Evolutionary conservation across 2,797 vertebrate genomes (phyloP).

Genomic region (Staurois parvus): DNA sequence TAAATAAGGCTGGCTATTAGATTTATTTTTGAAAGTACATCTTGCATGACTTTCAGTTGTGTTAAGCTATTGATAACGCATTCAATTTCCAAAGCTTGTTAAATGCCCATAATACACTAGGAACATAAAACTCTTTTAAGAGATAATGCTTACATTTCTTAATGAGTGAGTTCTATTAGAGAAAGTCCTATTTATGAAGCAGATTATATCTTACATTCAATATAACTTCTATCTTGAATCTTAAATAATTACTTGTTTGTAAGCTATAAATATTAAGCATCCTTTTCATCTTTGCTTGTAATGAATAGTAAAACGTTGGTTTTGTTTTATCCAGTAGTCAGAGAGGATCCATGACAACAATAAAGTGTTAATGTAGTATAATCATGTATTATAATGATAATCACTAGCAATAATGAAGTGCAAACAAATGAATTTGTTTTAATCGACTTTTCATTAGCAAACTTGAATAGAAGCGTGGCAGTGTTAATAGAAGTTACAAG

Average conservation of each 20-base stretch:
- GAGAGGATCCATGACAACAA: constrained; percentile 25
- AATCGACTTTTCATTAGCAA: constrained; percentile 36
- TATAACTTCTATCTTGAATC: constrained; percentile 15
- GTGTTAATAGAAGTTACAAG: not conserved
- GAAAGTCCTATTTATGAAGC: constrained; percentile 13
- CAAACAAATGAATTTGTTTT: constrained; percentile 41
- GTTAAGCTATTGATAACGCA: constrained; percentile 9
- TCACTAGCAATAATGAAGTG: constrained; percentile 43
- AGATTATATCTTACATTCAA: not conserved
- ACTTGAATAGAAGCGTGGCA: constrained; percentile 9
- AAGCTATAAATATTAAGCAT: constrained; percentile 13
- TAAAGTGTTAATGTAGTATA: constrained; percentile 14
- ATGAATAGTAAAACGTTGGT: constrained; percentile 4
- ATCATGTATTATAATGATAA: constrained; percentile 20
- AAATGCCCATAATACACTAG: constrained; percentile 7
- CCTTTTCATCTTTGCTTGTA: constrained; percentile 1
- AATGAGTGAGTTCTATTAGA: constrained; percentile 30
- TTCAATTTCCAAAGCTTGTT: constrained; percentile 34
- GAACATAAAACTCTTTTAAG: constrained; percentile 8
- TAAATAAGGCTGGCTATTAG: constrained; percentile 37
- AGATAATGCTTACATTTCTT: constrained; percentile 19
- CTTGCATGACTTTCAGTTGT: constrained; percentile 13
- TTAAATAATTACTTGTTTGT: constrained; percentile 12
- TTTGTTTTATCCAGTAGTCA: constrained; percentile 10
- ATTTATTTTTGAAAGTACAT: constrained; percentile 14